Base-by-base conservation (phyloP, 2,113 vertebrate genomes). In the Carassius carassius region DNA sequence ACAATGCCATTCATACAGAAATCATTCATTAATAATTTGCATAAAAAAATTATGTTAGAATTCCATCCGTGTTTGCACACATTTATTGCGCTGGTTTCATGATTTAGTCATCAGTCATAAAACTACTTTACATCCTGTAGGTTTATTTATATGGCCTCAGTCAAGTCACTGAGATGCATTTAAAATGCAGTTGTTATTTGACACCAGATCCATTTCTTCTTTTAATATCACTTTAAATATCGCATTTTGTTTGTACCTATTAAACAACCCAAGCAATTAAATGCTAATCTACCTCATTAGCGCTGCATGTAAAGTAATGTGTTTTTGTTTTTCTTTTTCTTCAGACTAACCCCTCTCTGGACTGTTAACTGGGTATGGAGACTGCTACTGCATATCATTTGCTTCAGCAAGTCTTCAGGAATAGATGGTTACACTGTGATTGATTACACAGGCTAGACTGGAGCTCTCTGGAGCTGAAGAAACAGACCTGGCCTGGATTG, bases 381-480 rank as follows among this genome's bases (percentile, higher is more conserved):
- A 23, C 49, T 72, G 23, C 35, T 14, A 88, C 86, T 87, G 89
- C 84, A 89, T 88, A 90, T 91, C 90, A 91, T 92, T 91, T 93
- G 91, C 88, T 88, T 84, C 58, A 83, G 90, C 93, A 94, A 87
- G 90, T 87, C 88, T 87, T 35, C 87, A 87, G 91, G 85, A 92
- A 92, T 70, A 91, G 87, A 92, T 92, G 90, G 93, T 94, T 93
- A 92, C 90, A 90, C 87, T 79, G 88, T 93, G 94, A 94, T 93
- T 92, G 92, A 95, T 93, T 91, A 91, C 90, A 82, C 78, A 86
- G 78, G 86, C 89, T 84, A 90, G 82, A 90, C 80, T 80, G 83
- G 86, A 88, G 88, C 82, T 49, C 82, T 84, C 47, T 81, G 74
- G 86, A 78, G 86, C 87, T 85, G 79, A 86, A 86, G 86, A 86